Conservation (phyloP, 2,797 vertebrate species). For the Sebastes oblongus region DNA sequence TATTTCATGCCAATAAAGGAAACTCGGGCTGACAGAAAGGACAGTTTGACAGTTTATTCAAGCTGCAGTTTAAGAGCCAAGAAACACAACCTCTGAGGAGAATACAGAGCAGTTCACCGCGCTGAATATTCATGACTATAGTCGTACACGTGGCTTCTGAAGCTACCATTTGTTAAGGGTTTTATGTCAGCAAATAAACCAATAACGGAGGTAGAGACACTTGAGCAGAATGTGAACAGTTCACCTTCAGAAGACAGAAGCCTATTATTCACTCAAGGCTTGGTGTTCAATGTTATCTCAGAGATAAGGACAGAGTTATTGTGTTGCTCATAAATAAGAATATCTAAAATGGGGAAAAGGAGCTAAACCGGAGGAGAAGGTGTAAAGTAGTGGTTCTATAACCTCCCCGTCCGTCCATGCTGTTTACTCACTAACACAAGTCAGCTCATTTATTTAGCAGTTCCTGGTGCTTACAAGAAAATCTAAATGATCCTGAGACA, state of each 20-base stretch:
- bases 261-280: conserved; percentile 40
- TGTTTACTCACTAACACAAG: neutral
- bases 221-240: conserved; percentile 29
- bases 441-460: neutral
- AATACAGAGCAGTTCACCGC: conserved; percentile 39
- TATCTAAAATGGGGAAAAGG: neutral
- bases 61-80: conserved; percentile 60
- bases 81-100: conserved; percentile 45
- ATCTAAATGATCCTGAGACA: neutral
- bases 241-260: conserved; percentile 52
- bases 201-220: conserved; percentile 4
- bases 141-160: conserved; percentile 22
- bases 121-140: conserved; percentile 62
- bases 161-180: conserved; percentile 42
- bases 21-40: conserved; percentile 58
- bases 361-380: neutral
- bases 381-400: neutral
- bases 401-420: neutral
- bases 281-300: conserved; percentile 7
- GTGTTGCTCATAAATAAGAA: conserved; percentile 7
- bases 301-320: conserved; percentile 29
- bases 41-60: conserved; percentile 70
- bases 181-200: conserved; percentile 52
- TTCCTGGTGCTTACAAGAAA: neutral
- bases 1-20: conserved; percentile 59